A percentile compares a stretch with the other conserved stretches of the same genome.
Evolutionary conservation across 2,888 invertebrate species (phyloP).

Genomic region (Elgonia sp.): DNA sequence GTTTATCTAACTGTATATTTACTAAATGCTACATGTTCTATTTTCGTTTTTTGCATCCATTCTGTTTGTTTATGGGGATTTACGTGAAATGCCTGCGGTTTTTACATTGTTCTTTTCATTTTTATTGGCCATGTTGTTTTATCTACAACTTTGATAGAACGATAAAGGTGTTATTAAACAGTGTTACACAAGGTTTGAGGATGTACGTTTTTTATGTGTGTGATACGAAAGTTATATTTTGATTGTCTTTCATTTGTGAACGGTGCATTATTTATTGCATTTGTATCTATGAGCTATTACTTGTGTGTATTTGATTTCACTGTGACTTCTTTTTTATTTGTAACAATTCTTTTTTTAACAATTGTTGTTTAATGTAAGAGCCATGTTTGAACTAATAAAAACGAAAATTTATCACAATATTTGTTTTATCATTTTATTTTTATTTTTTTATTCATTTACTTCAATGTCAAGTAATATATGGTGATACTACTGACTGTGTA

Average conservation of each 20-base stretch:
- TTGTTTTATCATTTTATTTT: background rate
- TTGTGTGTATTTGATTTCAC: background rate
- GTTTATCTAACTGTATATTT: conserved; percentile 38
- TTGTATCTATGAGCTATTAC: background rate
- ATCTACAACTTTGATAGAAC: conserved; percentile 7
- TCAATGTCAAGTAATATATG: background rate
- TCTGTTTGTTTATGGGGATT: conserved; percentile 32
- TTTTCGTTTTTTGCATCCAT: conserved; percentile 31
- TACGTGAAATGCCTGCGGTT: conserved; percentile 45
- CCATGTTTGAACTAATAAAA: background rate
- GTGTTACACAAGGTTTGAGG: conserved; percentile 23
- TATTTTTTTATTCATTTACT: background rate
- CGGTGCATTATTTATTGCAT: conserved; percentile 1
- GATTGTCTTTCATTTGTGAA: conserved; percentile 22
- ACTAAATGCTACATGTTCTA: conserved; percentile 32
- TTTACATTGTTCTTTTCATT: conserved; percentile 30
- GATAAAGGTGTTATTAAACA: conserved; percentile 24
- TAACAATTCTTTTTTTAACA: background rate
- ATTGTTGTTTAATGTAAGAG: background rate
- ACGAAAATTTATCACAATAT: background rate
- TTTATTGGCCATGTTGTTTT: conserved; percentile 24
- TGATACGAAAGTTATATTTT: conserved; percentile 40
- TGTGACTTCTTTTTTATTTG: background rate
- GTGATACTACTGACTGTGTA: conserved; percentile 7
- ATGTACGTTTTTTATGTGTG: conserved; percentile 11